phyloP scores from a whole-genome alignment of 2,113 vertebrate species.

The Taxidea taxus region DNA sequence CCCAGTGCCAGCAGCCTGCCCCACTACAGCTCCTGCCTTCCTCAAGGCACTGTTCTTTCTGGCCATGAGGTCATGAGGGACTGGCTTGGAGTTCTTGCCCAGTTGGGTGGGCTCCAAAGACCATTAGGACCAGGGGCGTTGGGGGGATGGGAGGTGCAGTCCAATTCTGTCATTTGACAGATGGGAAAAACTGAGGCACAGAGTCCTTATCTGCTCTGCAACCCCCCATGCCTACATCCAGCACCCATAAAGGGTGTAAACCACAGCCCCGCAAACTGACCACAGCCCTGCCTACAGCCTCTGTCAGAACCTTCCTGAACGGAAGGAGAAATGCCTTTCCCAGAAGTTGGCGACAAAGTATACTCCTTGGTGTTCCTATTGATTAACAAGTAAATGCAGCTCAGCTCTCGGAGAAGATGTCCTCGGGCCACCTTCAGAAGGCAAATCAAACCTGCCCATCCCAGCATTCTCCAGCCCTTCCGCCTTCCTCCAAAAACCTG shows the following conservation, averaged over 20 bases:
- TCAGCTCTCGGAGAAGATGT: neutral
- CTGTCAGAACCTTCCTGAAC: neutral
- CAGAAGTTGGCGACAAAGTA: neutral
- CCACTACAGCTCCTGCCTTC: rapidly evolving
- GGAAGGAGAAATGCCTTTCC: neutral
- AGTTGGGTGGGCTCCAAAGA: neutral
- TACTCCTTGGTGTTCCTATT: neutral
- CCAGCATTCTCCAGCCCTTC: neutral
- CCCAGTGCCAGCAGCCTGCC: neutral
- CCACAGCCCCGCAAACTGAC: neutral
- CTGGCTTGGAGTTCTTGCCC: no score
- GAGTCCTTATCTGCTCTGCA: neutral
- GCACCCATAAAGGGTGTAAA: neutral
- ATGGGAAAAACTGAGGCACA: neutral
- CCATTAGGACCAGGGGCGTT: neutral
- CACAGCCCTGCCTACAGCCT: neutral
- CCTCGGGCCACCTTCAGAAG: neutral
- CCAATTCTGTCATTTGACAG: neutral
- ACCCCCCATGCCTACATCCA: neutral
- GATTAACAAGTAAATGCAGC: neutral
- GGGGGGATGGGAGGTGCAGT: no score
- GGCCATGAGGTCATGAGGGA: neutral
- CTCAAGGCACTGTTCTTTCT: neutral
- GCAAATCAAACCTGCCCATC: neutral
- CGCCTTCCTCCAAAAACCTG: slow-evolving; percentile 66